Conservation (phyloP, 2,888 invertebrate species). For the Tetrapedia diversipes region DNA sequence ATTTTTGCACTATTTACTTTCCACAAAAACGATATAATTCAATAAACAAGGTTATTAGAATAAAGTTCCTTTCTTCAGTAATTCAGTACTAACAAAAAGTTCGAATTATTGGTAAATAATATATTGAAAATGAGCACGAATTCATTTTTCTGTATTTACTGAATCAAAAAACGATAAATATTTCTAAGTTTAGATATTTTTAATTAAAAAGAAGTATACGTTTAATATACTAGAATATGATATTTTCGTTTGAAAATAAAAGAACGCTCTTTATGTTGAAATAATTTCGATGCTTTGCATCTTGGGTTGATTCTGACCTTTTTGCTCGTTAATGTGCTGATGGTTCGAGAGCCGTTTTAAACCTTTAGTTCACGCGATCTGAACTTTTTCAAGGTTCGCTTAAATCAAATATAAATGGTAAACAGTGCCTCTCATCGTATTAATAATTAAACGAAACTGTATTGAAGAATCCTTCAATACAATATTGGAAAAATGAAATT, state of each 20-base stretch:
- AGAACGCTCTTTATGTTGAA: conserved; percentile 1
- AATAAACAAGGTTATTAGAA: no score
- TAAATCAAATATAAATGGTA: conserved; percentile 8
- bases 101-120: no score
- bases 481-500: not conserved
- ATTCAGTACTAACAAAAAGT: no score
- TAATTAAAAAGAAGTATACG: not conserved
- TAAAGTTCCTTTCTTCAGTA: no score
- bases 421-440: not conserved
- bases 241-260: conserved; percentile 8
- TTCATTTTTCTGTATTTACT: no score
- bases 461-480: no score
- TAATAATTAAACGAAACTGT: conserved; percentile 2
- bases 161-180: no score
- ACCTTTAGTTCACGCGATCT: conserved; percentile 30
- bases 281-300: conserved; percentile 11
- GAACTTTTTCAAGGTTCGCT: conserved; percentile 24
- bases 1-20: no score
- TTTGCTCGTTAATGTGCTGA: conserved; percentile 21
- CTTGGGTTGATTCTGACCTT: conserved; percentile 13
- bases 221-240: conserved; percentile 2
- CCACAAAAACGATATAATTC: no score
- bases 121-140: no score
- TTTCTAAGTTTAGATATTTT: not conserved
- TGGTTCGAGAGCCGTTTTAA: conserved; percentile 20